Evolutionary conservation across 2,797 vertebrate species (phyloP).

Genomic region (Schizothorax lantsangensis): DNA sequence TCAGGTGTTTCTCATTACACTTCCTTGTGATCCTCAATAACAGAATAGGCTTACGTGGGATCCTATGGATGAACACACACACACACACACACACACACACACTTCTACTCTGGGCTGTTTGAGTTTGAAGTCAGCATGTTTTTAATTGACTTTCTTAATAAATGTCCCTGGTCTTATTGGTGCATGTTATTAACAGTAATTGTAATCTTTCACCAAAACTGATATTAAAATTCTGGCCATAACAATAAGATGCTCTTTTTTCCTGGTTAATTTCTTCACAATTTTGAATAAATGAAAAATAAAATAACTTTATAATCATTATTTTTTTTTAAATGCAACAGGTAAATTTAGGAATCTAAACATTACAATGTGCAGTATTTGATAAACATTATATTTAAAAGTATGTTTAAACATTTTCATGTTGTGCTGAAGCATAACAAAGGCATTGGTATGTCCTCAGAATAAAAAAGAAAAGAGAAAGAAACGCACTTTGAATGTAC

Average conservation of each 20-base stretch:
- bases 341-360: not conserved
- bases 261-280: not conserved
- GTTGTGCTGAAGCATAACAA: not conserved
- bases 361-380: not conserved
- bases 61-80: not conserved
- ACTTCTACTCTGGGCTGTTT: not conserved
- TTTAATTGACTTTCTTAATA: not conserved
- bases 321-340: not conserved
- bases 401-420: not conserved
- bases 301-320: not conserved
- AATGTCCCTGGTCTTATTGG: not conserved
- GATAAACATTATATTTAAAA: not conserved
- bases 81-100: not conserved
- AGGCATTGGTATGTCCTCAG: not conserved
- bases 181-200: not conserved
- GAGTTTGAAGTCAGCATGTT: slow-evolving; percentile 7
- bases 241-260: not conserved
- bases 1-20: not conserved
- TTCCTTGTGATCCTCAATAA: not conserved
- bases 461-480: not conserved
- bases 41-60: slow-evolving; percentile 1
- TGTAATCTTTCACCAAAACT: not conserved
- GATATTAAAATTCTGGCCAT: not conserved
- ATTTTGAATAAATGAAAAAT: not conserved
- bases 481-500: not conserved